These are phyloP conservation scores for Orthonychiurus folsomi DNA, from an alignment of 2,888 invertebrate species.

Conservation along the genomic window DNA sequence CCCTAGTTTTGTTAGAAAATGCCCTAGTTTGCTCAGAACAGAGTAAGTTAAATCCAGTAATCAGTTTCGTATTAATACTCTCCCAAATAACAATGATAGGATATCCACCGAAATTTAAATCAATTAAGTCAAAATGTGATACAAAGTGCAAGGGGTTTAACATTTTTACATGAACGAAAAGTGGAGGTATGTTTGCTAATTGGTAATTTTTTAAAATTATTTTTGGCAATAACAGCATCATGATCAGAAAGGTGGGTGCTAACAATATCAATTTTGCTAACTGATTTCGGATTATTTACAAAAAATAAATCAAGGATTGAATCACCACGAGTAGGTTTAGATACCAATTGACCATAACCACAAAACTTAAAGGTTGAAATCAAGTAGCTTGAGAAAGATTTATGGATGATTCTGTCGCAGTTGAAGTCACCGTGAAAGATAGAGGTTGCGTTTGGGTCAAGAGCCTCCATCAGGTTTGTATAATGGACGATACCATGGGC, in stretches of 20 bases:
- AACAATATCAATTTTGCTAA: neutral
- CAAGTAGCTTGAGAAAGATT: neutral
- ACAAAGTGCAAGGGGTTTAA: no score
- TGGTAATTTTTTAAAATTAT: neutral
- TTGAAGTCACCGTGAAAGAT: neutral
- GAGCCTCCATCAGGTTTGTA: neutral
- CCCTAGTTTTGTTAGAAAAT: no score
- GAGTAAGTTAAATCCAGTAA: no score
- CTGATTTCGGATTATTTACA: neutral
- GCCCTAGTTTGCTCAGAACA: no score
- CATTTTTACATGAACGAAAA: neutral
- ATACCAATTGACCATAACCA: neutral
- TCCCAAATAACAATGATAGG: no score
- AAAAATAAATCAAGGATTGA: neutral
- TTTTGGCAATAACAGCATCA: neutral
- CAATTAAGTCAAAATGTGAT: neutral
- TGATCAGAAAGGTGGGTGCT: neutral
- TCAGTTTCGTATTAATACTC: no score
- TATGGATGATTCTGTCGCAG: neutral
- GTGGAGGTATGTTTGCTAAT: neutral
- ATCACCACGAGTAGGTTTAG: neutral
- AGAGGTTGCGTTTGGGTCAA: neutral
- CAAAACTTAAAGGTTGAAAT: neutral
- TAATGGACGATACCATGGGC: no score
- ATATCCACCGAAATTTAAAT: neutral